Evolutionary conservation across 2,113 vertebrate species (phyloP), one percentile per base, ranked within the genome.

Genomic region (Hippocampus guttulatus): DNA sequence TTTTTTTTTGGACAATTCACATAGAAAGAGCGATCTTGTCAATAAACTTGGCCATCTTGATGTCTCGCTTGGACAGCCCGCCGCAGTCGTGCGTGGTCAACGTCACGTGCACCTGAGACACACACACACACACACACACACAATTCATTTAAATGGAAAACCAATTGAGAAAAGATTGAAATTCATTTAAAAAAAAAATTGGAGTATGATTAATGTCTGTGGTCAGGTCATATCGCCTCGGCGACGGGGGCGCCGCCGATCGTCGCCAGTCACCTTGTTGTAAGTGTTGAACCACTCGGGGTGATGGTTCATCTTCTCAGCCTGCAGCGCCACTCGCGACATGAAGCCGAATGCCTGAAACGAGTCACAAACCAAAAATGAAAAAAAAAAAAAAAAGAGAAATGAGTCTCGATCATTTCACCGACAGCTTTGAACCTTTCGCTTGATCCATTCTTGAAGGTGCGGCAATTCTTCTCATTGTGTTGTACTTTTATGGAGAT

Each of bases 261-360:
- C 23, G 64, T 43, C 5, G 3, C 15, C 21, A 5, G 9, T 49
- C 94, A 98, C 97, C 95, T 98, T 99, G 88, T 94, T 97, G 91
- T 98, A 99, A 72, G 96, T 93, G 65, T 99, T 99, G 87, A 96
- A 97, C 97, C 97, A 99, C 75, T 99, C 97, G 0, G 98, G 98
- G 87, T 99, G 98, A 85, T 99, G 97, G 91, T 98, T 95, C 95
- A 99, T 95, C 93, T 96, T 99, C 92, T 99, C 96, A 45, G 97
- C 95, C 85, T 97, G 95, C 11, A 99, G 87, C 81, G 98, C 97
- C 68, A 99, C 94, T 2, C 96, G 94, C 0, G 96, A 95, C 96
- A 99, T 99, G 88, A 99, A 99, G 82, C 97, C 96, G 64, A 99
- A 99, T 2, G 96, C 97, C 96, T 98, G 76, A 72, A 85, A 41